Percentiles rank a stretch among this genome's conserved stretches.
Conservation (phyloP, 2,888 invertebrate genomes). For the Dioctria linearis region DNA sequence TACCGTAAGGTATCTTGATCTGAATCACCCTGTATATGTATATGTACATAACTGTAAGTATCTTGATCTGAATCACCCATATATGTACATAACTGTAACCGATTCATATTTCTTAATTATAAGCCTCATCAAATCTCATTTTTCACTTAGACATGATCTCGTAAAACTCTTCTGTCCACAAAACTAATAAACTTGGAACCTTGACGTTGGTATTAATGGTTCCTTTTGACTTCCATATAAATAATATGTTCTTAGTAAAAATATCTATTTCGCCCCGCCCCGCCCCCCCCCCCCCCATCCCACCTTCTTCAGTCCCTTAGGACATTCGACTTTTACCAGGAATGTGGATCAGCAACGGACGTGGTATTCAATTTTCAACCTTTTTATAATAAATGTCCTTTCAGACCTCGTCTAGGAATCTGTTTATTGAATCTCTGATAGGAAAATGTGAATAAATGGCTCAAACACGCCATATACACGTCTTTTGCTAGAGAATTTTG, state of each 20-base stretch:
- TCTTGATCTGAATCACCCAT: no score
- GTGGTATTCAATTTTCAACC: conserved; percentile 14
- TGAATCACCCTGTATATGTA: no score
- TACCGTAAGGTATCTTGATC: no score
- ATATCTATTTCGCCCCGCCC: neutral
- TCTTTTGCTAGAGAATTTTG: neutral
- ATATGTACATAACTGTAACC: no score
- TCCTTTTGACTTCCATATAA: neutral
- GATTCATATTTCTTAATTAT: no score
- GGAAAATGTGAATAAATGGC: conserved; percentile 21
- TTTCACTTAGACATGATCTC: no score
- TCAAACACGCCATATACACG: neutral
- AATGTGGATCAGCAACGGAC: neutral
- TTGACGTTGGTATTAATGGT: no score
- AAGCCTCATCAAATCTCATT: no score
- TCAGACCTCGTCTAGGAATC: neutral
- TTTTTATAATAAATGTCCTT: neutral
- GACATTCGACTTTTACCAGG: neutral
- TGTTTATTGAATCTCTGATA: conserved; percentile 20
- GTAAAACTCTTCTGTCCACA: neutral
- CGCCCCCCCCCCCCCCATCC: neutral
- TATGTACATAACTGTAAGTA: no score
- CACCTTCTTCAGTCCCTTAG: neutral
- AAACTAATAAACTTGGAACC: neutral
- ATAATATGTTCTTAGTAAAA: neutral